Conservation (phyloP, 2,113 vertebrate species). For the Pangasianodon gigas region DNA sequence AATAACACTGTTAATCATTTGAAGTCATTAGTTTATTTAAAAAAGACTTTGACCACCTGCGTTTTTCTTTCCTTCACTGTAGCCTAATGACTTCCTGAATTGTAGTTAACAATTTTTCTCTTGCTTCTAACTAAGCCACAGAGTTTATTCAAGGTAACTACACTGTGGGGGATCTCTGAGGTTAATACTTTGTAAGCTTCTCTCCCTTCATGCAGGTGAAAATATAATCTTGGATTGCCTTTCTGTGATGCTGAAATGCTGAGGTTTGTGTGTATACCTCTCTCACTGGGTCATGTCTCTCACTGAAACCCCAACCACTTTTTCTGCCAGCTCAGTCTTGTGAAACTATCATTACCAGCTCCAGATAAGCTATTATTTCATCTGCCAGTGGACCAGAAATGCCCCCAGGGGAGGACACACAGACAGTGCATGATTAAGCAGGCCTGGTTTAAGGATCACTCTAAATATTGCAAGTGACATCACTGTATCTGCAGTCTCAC, state of each 20-base stretch:
- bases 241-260: slow-evolving; percentile 21
- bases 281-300: slow-evolving; percentile 28
- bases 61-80: background rate
- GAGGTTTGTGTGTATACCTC: slow-evolving; percentile 32
- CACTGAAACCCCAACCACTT: slow-evolving; percentile 24
- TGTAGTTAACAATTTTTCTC: slow-evolving; percentile 4
- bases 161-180: slow-evolving; percentile 7
- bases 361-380: slow-evolving; percentile 46
- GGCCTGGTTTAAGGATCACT: slow-evolving; percentile 13
- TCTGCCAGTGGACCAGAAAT: slow-evolving; percentile 32
- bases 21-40: background rate
- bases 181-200: slow-evolving; percentile 36
- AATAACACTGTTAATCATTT: background rate
- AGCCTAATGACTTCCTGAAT: background rate
- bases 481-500: background rate
- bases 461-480: slow-evolving; percentile 36
- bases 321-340: slow-evolving; percentile 39
- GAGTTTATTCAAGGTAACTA: slow-evolving; percentile 24
- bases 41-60: background rate
- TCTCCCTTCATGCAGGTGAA: slow-evolving; percentile 4
- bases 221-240: slow-evolving; percentile 30
- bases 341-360: slow-evolving; percentile 41
- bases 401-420: slow-evolving; percentile 24
- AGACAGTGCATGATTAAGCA: slow-evolving; percentile 22
- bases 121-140: background rate